Evolutionary conservation across 37 sponge, comb jelly and placozoan species (phyloP), one percentile per base, ranked within the genome.

Genomic region (Aplysina aerophoba): DNA sequence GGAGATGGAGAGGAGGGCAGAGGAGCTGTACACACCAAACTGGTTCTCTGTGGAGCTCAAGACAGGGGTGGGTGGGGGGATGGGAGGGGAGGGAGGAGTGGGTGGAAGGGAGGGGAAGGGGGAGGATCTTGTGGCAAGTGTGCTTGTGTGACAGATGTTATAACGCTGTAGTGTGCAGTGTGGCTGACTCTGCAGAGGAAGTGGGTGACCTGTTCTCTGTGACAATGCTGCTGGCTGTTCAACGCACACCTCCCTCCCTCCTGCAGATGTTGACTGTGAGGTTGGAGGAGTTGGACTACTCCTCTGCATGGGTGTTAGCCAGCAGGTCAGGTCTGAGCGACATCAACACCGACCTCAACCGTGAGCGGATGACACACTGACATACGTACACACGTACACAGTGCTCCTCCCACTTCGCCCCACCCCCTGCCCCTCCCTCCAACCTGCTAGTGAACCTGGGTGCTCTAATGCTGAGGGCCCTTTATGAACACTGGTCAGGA

Each of bases 61-160:
- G 73, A 98, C 99, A 34, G 99, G 99, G 67, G 97, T 98, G 59
- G 85, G 97, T 86, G 37, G n/a, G n/a, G n/a, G n/a, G n/a, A n/a
- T n/a, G n/a, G n/a, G n/a, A n/a, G n/a, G n/a, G n/a, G n/a, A n/a
- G n/a, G n/a, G n/a, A n/a, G n/a, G n/a, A n/a, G n/a, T n/a, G n/a
- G n/a, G n/a, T n/a, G n/a, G n/a, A n/a, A n/a, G n/a, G n/a, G n/a
- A n/a, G n/a, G n/a, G n/a, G n/a, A n/a, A n/a, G n/a, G n/a, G n/a
- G n/a, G n/a, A n/a, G n/a, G n/a, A n/a, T n/a, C n/a, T n/a, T n/a
- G n/a, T n/a, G n/a, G n/a, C n/a, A n/a, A n/a, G n/a, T n/a, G n/a
- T n/a, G n/a, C n/a, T n/a, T n/a, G n/a, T n/a, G n/a, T n/a, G n/a
- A n/a, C n/a, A n/a, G n/a, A n/a, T n/a, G n/a, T n/a, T n/a, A n/a